Evolutionary conservation across 2,797 vertebrate genomes (phyloP), one percentile per base, ranked within the genome.

Genomic region (Telmatherina bonti): DNA sequence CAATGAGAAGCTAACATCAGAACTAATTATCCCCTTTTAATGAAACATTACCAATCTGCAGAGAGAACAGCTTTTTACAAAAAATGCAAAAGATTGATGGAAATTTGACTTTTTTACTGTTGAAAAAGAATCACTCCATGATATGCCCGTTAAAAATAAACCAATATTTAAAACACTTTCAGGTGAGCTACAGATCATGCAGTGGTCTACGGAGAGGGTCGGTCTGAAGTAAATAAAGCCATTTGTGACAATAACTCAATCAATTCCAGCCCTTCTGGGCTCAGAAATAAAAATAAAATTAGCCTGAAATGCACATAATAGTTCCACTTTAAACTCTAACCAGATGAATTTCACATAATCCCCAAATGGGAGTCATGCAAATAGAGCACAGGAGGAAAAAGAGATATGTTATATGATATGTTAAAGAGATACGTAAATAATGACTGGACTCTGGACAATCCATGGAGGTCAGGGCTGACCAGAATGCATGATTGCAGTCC

Each of bases 371-470:
- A 62, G 18, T 61, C 47, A 67, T 15, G 67, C 15, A 30, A 24
- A n/a, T 2, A 51, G 38, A 45, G 29, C 2, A 33, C 35, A 33
- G n/a, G 38, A 66, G 61, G 29, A 67, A 59, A 55, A n/a, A n/a
- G n/a, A n/a, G n/a, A n/a, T n/a, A n/a, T n/a, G n/a, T n/a, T n/a
- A n/a, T n/a, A n/a, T n/a, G n/a, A n/a, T n/a, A n/a, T n/a, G n/a
- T 13, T 75, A 33, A 53, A n/a, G 12, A 72, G 57, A 74, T 74
- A 66, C 70, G 58, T 73, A 83, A 84, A 81, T 65, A 66, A 27
- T 5, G 22, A 33, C 22, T 22, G 15, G 18, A n/a, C n/a, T n/a
- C n/a, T n/a, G n/a, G n/a, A n/a, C n/a, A n/a, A n/a, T n/a, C 15
- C 51, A 63, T 51, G 60, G 30, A 35, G 26, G 31, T 35, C 2